Base-by-base conservation (phyloP, 2,888 invertebrate genomes). In the Trypoxylon attenuatum region DNA sequence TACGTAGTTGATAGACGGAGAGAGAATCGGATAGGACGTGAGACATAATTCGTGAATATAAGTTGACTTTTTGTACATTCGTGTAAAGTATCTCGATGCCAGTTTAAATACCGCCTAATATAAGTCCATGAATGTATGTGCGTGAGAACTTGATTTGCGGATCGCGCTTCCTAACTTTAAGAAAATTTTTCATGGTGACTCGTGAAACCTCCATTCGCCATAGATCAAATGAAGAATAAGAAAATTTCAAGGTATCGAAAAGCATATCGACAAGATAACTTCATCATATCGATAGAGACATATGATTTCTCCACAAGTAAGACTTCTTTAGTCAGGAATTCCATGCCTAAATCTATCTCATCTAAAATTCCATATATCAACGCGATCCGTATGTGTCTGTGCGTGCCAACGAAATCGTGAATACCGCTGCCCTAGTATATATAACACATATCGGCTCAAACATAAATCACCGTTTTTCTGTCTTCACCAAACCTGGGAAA, bases 11-110 rank as follows among this genome's bases (percentile, higher is more conserved):
- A 27, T 64, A 61, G 21, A 55, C 18, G 25, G 21, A 43, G 16
- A 22, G 39, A 27, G 42, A 25, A 19, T 25, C 21, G 25, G 45
- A 53, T 49, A 6, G 22, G 55, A 19, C 43, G 25, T 23, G 60
- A 13, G 39, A 61, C 45, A 70, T 66, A 77, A 77, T 78, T 76
- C 71, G 63, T 62, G 46, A 58, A 45, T 53, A 54, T 47, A 73
- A 45, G 55, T 51, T 33, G 59, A 60, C 57, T 70, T 33, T 79
- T 80, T 84, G 84, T 84, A 85, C 79, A 84, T 84, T 84, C 71
- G 69, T 85, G 83, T 85, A 83, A 73, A 75, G 66, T 73, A 73
- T 69, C 76, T 78, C 69, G 76, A 82, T 80, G 82, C 81, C 82
- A 82, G 82, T 83, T 69, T 76, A 76, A 65, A 66, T 76, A 73